These are phyloP conservation scores for Aleadryas rufinucha DNA, from an alignment of 2,113 vertebrate species.

Conservation along the genomic window DNA sequence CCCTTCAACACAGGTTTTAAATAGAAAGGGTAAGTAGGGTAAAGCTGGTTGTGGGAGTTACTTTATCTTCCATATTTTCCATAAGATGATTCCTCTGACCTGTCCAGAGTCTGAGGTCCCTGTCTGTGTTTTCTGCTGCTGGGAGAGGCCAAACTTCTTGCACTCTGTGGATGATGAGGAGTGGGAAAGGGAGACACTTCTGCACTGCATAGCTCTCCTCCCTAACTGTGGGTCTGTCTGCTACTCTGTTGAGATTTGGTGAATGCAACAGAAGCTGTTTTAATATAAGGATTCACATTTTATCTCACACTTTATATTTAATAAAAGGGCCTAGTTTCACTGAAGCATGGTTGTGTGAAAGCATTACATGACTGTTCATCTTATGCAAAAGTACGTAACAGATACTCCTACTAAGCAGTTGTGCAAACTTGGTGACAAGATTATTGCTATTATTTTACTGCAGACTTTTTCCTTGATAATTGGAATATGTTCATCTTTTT, in stretches of 20 bases:
- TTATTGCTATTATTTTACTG: not conserved
- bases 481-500: not conserved
- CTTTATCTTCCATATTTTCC: slow-evolving; percentile 41
- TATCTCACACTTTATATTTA: not conserved
- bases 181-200: not conserved
- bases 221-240: not conserved
- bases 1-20: slow-evolving; percentile 23
- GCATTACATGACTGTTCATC: not conserved
- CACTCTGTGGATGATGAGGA: not conserved
- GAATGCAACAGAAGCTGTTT: not conserved
- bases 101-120: not conserved
- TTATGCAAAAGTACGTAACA: not conserved
- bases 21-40: slow-evolving; percentile 54
- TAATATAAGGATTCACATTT: not conserved
- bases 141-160: not conserved
- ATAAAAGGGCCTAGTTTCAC: not conserved
- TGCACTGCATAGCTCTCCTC: not conserved
- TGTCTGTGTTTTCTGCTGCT: not conserved
- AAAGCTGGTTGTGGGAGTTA: slow-evolving; percentile 28
- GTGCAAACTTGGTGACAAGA: not conserved
- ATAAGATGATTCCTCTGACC: not conserved
- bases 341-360: not conserved
- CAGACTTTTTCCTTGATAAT: not conserved
- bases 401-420: not conserved
- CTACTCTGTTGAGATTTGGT: not conserved